Evolutionary conservation across 2,113 vertebrate genomes (phyloP).

Genomic region (Tichodroma muraria): DNA sequence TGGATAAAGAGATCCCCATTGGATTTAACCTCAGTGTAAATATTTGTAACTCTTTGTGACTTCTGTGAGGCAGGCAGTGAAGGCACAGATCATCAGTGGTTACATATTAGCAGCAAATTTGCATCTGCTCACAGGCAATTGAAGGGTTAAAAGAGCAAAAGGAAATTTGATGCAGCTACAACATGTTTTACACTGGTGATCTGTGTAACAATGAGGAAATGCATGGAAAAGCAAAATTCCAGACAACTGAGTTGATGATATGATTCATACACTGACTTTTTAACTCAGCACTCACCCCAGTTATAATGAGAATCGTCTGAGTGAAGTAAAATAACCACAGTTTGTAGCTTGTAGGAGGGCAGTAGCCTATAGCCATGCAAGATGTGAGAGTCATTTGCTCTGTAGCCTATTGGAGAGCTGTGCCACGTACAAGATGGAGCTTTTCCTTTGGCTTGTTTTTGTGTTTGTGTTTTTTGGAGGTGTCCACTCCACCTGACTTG

Average conservation of each 20-base stretch:
- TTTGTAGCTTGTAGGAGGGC: background rate
- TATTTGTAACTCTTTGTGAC: background rate
- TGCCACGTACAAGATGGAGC: background rate
- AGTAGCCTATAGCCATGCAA: background rate
- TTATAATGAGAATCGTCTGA: conserved; percentile 29
- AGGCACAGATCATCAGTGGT: background rate
- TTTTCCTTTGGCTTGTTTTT: background rate
- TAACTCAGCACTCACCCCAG: background rate
- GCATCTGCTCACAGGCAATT: background rate
- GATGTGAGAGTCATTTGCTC: background rate
- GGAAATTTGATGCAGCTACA: background rate
- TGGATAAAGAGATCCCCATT: background rate
- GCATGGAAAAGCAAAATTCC: conserved; percentile 2
- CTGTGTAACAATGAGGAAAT: background rate
- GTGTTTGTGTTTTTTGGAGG: background rate
- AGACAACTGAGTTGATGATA: background rate
- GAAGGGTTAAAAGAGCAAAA: conserved; percentile 8
- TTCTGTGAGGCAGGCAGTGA: background rate
- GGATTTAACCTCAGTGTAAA: background rate
- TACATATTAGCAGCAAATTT: background rate
- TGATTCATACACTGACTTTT: conserved; percentile 6
- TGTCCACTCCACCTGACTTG: background rate
- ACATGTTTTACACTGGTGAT: background rate
- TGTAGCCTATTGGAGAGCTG: background rate
- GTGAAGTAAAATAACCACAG: background rate